Evolutionary conservation across 92 coral and sea anemone species (phyloP).

Genomic region (Metridium senile): DNA sequence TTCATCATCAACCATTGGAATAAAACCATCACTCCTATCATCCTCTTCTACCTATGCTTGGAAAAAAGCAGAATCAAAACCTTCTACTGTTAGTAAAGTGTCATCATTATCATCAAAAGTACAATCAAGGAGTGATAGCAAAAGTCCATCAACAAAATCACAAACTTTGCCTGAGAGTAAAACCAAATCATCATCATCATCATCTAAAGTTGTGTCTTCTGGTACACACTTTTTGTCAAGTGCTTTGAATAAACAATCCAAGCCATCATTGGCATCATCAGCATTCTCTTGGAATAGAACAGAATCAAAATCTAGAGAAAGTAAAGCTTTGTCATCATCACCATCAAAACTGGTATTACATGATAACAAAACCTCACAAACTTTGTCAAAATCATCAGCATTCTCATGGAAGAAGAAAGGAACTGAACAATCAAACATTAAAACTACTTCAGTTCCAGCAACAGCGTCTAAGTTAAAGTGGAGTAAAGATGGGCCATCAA

Average conservation of each 20-base stretch:
- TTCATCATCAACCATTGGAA: background rate
- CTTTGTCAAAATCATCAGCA: background rate
- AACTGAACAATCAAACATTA: background rate
- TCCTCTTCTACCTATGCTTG: too few species aligned
- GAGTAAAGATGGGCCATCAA: conserved; percentile 41
- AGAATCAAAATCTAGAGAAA: background rate
- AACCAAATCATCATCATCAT: background rate
- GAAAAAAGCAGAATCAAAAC: too few species aligned
- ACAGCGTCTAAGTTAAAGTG: conserved; percentile 34
- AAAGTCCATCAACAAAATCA: too few species aligned
- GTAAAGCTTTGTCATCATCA: background rate
- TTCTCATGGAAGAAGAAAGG: conserved; percentile 17
- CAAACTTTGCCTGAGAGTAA: background rate
- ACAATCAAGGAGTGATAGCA: too few species aligned
- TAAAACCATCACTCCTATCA: too few species aligned
- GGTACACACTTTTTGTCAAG: background rate
- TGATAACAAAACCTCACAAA: background rate
- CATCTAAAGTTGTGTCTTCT: background rate
- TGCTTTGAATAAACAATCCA: background rate
- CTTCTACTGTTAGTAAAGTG: too few species aligned
- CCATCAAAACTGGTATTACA: background rate
- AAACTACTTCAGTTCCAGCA: background rate
- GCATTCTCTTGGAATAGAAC: background rate
- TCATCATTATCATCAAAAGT: conserved; percentile 12
- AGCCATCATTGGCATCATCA: background rate